Evolutionary conservation across 1,140 invertebrate genomes (phyloP), one percentile per base, ranked within the genome.

Genomic region (Achatina immaculata): DNA sequence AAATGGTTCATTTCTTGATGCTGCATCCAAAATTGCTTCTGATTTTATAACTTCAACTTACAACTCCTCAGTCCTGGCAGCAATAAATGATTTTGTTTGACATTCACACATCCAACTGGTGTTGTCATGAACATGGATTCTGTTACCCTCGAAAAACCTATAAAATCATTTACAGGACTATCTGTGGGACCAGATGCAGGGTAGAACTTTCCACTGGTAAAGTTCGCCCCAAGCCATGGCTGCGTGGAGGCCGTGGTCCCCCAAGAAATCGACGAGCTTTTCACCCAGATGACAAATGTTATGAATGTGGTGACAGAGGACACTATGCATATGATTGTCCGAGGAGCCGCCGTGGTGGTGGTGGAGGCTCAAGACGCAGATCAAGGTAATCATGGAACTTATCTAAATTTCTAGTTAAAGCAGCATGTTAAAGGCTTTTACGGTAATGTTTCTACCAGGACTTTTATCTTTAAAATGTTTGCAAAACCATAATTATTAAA

Each of bases 181-280:
- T 98, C 48, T 97, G 96, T 92, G 97, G 97, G 2, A 93, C 95
- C 76, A 92, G 96, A 58, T 96, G 96, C n/a, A 93, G 97, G 72
- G 97, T 98, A 0, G 97, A 99, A 91, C 93, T 96, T 90, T 98
- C 96, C 0, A 97, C 96, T 89, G 96, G 96, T 7, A 96, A 92
- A 83, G 91, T 90, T 9, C 86, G 91, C 31, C 91, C 90, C 19
- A 91, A 92, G 80, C 89, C 90, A 31, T 90, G 91, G 88, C 81
- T 88, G 55, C 81, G 86, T 74, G 77, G 83, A 24, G 78, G 80
- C 38, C 66, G 87, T 28, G 83, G 83, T 14, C 82, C 83, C 38
- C 74, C 82, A 36, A 93, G 94, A 74, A 93, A 72, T 38, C 62
- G 88, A 19, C 81, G 85, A 43, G 84, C 87, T 36, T 96, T 95